Base-by-base conservation (phyloP, 2,113 vertebrate species). In the Talpa occidentalis region DNA sequence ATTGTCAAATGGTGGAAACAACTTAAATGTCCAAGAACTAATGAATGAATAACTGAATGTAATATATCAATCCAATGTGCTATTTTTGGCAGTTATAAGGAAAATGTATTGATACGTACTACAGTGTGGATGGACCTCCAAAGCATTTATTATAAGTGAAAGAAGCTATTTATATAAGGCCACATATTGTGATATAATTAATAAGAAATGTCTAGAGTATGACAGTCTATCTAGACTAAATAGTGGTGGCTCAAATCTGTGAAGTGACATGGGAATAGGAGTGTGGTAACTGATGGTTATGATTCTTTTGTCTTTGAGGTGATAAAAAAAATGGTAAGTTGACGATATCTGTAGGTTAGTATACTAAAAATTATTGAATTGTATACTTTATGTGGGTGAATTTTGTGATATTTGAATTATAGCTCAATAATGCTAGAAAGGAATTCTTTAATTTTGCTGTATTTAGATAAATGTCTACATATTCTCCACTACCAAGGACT, bases 231-330 rank as follows among this genome's bases (percentile, higher is more conserved):
- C 62, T 44, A 82, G 4, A 59, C 32, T 30, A 67, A 76, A 37
- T 69, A 30, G 7, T 59, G 37, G 22, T 69, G 76, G 42, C 52
- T 76, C 69, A 49, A 2, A 3, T 16, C 9, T 66, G 0, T 37
- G 5, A 12, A 69, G 4, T 52, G 0, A 0, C 4, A 2, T 62
- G 35, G 64, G 30, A 69, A 16, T 35, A 74, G 3, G 9, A 1
- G 2, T 5, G n/a, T 60, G 12, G 42, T 28, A 59, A 6, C 40
- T 87, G 87, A 35, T 42, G 21, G 40, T 32, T 40, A 69, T 17
- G 2, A 12, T 6, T 52, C 67, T 76, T 49, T 28, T 6, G 19
- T 37, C 67, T 67, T 87, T 70, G 44, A n/a, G 69, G 2, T 49
- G 73, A 81, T 81, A 11, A 91, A 88, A 56, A 76, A 37, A 14